A percentile compares a stretch with the other conserved stretches of the same genome.
Conservation (phyloP, 2,888 invertebrate species). For the Scaptomyza parva region DNA sequence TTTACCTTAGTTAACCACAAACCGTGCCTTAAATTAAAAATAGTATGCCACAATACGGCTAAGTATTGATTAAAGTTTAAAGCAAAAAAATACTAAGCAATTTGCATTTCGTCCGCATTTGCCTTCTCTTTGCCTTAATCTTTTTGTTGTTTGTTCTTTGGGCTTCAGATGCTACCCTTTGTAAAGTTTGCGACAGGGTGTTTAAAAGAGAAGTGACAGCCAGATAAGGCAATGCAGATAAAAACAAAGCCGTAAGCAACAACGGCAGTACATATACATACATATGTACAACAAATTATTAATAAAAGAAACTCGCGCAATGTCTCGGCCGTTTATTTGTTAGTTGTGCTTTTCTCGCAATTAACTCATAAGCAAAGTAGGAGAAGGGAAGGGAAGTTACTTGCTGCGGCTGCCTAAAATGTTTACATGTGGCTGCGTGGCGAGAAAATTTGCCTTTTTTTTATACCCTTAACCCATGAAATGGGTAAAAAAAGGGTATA, state of each 20-base stretch:
- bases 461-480: too few relatives aligned
- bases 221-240: conserved; percentile 72
- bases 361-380: conserved; percentile 18
- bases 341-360: conserved; percentile 43
- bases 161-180: conserved; percentile 23
- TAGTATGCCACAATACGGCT: not conserved
- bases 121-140: not conserved
- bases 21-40: not conserved
- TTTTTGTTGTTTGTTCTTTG: not conserved
- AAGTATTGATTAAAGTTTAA: not conserved
- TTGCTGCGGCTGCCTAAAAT: conserved; percentile 46
- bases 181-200: conserved; percentile 26
- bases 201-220: conserved; percentile 55
- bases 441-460: conserved; percentile 70
- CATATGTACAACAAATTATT: conserved; percentile 43
- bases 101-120: not conserved
- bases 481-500: too few relatives aligned
- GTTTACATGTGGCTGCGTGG: conserved; percentile 69
- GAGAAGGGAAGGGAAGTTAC: not conserved
- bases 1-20: not conserved
- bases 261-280: conserved; percentile 16
- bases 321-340: conserved; percentile 28
- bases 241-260: conserved; percentile 64
- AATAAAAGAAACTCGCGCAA: conserved; percentile 59
- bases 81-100: not conserved